Conservation (phyloP, 2,888 invertebrate genomes). For the Sericinus montela region DNA sequence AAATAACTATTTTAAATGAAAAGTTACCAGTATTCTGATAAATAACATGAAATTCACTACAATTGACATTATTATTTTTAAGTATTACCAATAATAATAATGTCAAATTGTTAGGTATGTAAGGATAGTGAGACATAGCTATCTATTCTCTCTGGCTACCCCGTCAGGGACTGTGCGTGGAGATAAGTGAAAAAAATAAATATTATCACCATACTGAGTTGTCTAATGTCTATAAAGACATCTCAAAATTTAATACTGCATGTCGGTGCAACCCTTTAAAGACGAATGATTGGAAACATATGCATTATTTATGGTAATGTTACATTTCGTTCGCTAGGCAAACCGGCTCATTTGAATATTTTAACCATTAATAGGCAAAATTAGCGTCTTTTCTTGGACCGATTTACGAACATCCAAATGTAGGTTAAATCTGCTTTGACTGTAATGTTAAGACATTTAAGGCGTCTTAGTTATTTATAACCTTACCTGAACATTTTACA, state of each 20-base stretch:
- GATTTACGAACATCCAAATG: constrained; percentile 13
- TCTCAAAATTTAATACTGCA: constrained; percentile 13
- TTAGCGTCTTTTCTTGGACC: constrained; percentile 18
- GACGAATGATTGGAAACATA: constrained; percentile 12
- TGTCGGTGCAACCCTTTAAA: constrained; percentile 9
- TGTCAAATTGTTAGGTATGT: too few relatives aligned
- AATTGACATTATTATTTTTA: neutral
- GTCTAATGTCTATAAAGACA: constrained; percentile 10
- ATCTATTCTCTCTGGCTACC: too few relatives aligned
- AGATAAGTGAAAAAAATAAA: too few relatives aligned
- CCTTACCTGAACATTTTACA: constrained; percentile 2
- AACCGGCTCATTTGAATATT: constrained; percentile 33
- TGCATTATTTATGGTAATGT: constrained; percentile 16
- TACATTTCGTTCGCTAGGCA: constrained; percentile 22
- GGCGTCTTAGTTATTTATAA: constrained; percentile 4
- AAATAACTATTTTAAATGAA: too few relatives aligned
- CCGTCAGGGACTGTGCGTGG: too few relatives aligned
- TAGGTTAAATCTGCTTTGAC: constrained; percentile 16
- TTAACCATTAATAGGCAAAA: constrained; percentile 25
- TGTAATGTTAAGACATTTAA: constrained; percentile 7
- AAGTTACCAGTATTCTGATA: too few relatives aligned
- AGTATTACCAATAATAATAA: neutral
- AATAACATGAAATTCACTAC: too few relatives aligned
- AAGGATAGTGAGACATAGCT: too few relatives aligned
- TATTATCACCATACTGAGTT: neutral